Evolutionary conservation across 2,888 invertebrate genomes (phyloP), one percentile per base, ranked within the genome.

Genomic region (Dasysyrphus tricinctus): DNA sequence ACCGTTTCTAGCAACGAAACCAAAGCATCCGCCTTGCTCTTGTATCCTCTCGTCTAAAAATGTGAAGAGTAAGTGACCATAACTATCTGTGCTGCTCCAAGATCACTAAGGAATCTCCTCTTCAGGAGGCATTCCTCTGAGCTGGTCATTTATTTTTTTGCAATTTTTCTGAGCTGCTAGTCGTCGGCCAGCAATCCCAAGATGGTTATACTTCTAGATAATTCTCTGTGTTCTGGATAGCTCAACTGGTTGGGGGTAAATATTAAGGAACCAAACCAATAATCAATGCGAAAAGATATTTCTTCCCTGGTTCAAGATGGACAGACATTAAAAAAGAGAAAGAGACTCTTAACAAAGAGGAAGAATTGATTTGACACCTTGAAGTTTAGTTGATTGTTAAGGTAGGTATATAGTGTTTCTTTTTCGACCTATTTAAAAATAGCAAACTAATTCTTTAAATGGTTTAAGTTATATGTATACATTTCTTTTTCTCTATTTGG

Each of bases 21-120:
- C 63, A 70, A 61, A 54, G 49, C 54, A 54, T 67, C 24, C 39
- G 32, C 54, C 63, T 56, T 61, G 24, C 72, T 77, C 69, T 61
- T 67, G 42, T 47, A 61, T 67, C 59, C 34, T 39, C 49, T 77
- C 34, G 29, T 12, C 56, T 9, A n/a, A 63, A 67, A 69, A 57
- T 47, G 39, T 74, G 9, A 56, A 73, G 44, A 63, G 61, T 59
- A 67, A 75, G 59, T 84, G 75, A 84, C 75, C 65, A 76, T 80
- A 69, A 76, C 75, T 75, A 70, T 61, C 61, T 69, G 39, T 54
- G 63, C 51, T 51, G 59, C 57, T 75, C n/a, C 32, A 54, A 54
- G 80, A 65, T 76, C 47, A 69, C 73, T 67, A 19, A 61, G 54
- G 73, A 73, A 80, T 77, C 61, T 80, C 72, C 65, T 80, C 44